Conservation (phyloP, 1,140 invertebrate genomes). For the Drosophila ohnishii region DNA sequence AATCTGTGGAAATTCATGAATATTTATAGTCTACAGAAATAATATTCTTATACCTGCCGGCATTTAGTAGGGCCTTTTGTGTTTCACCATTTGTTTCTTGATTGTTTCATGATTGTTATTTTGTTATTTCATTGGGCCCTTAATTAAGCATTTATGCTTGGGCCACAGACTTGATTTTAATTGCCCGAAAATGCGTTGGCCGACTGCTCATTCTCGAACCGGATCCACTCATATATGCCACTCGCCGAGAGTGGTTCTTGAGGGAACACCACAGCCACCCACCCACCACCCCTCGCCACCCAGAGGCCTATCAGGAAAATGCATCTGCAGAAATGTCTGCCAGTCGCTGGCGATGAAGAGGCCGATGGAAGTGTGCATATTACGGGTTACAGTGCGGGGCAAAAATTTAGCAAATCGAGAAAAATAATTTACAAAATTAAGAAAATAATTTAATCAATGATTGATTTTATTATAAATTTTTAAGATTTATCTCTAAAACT, state of each 20-base stretch:
- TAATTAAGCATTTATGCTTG: conserved; percentile 16
- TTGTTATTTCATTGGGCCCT: conserved; percentile 1
- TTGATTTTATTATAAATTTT: no score
- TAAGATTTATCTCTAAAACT: no score
- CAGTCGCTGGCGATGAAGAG: background rate
- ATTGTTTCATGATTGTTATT: background rate
- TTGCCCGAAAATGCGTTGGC: conserved; percentile 16
- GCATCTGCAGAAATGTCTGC: conserved; percentile 34
- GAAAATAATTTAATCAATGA: background rate
- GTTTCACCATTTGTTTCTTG: background rate
- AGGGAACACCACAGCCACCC: conserved; percentile 2
- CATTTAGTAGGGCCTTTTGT: background rate
- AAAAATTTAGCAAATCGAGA: background rate
- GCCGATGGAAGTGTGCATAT: background rate
- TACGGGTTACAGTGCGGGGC: background rate
- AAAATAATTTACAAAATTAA: background rate
- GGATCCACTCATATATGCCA: conserved; percentile 22
- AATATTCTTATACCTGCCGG: background rate
- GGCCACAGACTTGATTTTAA: conserved; percentile 10
- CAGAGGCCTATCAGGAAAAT: conserved; percentile 27
- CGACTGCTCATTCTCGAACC: conserved; percentile 30
- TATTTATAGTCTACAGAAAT: background rate
- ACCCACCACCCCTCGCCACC: background rate
- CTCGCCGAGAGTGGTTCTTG: conserved; percentile 23
- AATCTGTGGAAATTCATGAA: conserved; percentile 3